Base-by-base conservation (phyloP, 2,888 invertebrate species). In the Panorpa germanica region DNA sequence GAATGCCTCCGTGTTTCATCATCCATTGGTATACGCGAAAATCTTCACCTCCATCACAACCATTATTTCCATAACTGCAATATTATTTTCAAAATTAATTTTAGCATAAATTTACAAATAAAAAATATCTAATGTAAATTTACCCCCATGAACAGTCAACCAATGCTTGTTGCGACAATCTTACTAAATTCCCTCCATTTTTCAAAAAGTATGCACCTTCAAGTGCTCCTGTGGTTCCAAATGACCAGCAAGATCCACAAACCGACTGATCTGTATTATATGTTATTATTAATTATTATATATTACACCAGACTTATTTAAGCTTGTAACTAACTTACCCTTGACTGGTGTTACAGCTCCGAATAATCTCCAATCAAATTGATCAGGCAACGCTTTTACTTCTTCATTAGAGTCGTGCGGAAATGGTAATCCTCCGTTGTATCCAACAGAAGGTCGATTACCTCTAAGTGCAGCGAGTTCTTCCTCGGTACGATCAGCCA, bases 11-110 rank as follows among this genome's bases (percentile, higher is more conserved):
- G 42, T 81, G 77, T 49, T 78, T 76, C 64, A 81, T 68, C 53
- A 93, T 88, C 81, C 86, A 95, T 42, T 81, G 70, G 47, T 93
- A 95, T 1, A 86, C 73, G 31, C 91, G 64, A 58, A 77, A 91
- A 53, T 93, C 93, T 55, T 93, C 91, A n/a, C 93, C 93, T 3
- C 93, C 95, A 50, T 95, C 93, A 50, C 93, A 95, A 0, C 90
- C 95, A 53, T 95, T 91, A 55, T 90, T 90, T 15, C 91, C 91
- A 52, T 66, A 86, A 21, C 67, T 67, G 33, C 20, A 33, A 29
- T 18, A 34, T 32, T 31, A 40, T 25, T 14, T 25, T 15, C 20
- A n/a, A n/a, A n/a, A n/a, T n/a, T n/a, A n/a, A n/a, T n/a, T n/a
- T n/a, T n/a, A n/a, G n/a, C n/a, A n/a, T n/a, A n/a, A n/a, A n/a